Evolutionary conservation across 2,888 invertebrate species (phyloP).

Genomic region (Atethmia centrago): DNA sequence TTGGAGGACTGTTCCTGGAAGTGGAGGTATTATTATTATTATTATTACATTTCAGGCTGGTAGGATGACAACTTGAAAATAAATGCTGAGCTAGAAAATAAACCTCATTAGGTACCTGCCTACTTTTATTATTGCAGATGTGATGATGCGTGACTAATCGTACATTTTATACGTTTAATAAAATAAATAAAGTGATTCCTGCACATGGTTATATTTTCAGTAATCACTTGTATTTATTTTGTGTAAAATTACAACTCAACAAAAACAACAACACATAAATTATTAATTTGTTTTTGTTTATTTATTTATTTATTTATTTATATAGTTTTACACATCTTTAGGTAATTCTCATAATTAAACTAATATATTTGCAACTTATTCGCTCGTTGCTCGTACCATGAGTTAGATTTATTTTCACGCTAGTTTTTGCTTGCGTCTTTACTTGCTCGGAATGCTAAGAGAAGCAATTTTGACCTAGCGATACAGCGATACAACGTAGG

Average conservation of each 20-base stretch:
- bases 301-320: neutral
- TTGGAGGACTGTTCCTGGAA: neutral
- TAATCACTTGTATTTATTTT: neutral
- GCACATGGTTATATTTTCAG: neutral
- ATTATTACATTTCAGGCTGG: neutral
- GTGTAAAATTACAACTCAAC: neutral
- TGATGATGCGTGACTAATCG: neutral
- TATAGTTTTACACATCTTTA: neutral
- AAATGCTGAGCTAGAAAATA: neutral
- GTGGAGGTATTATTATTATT: no score
- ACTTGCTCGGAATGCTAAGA: constrained; percentile 78
- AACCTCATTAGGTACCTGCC: no score
- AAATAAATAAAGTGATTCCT: no score
- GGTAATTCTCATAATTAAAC: no score
- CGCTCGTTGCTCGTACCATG: constrained; percentile 64
- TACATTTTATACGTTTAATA: neutral
- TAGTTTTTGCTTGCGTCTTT: constrained; percentile 81
- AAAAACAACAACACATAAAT: neutral
- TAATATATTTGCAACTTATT: neutral
- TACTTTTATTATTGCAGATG: neutral
- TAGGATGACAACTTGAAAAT: neutral
- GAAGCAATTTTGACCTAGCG: constrained; percentile 77
- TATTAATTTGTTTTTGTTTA: neutral
- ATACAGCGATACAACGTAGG: constrained; percentile 49
- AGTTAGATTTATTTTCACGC: constrained; percentile 74